Evolutionary conservation across 1,140 invertebrate species (phyloP), one percentile per base, ranked within the genome.

Genomic region (Zaprionus kolodkinae): DNA sequence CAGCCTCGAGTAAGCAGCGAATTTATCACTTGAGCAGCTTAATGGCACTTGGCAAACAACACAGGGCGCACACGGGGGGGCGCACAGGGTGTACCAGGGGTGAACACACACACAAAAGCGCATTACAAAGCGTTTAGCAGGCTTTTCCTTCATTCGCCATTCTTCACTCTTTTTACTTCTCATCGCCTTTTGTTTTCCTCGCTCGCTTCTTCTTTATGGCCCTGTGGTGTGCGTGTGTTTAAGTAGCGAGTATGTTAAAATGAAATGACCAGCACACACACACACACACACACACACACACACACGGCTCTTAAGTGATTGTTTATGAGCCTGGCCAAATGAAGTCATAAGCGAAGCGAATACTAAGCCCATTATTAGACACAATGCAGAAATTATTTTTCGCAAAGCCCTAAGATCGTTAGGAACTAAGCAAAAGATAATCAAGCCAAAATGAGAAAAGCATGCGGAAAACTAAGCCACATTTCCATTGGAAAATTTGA

Each of bases 1-100:
- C 62, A 50, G 40, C 2, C 40, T 45, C 40, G 72, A 85, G 81
- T 73, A 72, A 72, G 57, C 79, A 65, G 76, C 81, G 76, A 85
- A 88, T 88, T 89, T 88, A 88, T 88, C 85, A 89, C 85, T 88
- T 79, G 81, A 79, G 75, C 81, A 85, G 85, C 85, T 89, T 88
- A 88, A 88, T 88, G 84, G 81, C 81, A 84, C 84, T 88, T 71
- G 80, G 71, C 57, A 70, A 84, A 78, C 71, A 59, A 72, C 64
- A 30, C 64, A 30, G 36, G 13, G 61, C 21, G 50, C 76, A 71
- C 72, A 88, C 78, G 13, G 61, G 21, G 50, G 21, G 21, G 21
- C 2, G 21, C 1, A 2, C 21, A 21, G 21, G 21, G 21, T 21
- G 21, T n/a, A 21, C 1, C 21, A 21, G 21, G 21, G 13, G 61